Conservation (phyloP, 1,140 invertebrate species). For the Steinernema khuongi region DNA sequence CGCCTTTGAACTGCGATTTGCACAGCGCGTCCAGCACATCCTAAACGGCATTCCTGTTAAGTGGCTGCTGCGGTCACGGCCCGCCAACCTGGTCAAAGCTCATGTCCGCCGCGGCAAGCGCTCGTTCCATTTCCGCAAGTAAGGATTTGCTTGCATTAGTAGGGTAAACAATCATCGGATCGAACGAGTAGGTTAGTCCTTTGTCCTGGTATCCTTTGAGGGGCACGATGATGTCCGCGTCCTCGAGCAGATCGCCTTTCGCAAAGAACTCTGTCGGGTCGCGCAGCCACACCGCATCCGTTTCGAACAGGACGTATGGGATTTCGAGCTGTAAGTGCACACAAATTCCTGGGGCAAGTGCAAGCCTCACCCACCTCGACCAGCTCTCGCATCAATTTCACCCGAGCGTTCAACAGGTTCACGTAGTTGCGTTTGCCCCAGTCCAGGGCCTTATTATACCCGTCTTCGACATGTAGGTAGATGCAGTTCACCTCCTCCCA, state of each 20-base stretch:
- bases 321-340: constrained; percentile 29
- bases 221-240: constrained; percentile 45
- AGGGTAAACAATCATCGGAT: constrained; percentile 47
- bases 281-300: constrained; percentile 49
- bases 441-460: constrained; percentile 36
- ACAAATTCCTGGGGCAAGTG: background rate
- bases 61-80: background rate
- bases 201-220: constrained; percentile 42
- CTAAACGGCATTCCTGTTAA: constrained; percentile 22
- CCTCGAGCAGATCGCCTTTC: constrained; percentile 38
- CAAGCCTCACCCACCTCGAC: constrained; percentile 37
- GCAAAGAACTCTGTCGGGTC: constrained; percentile 34
- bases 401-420: constrained; percentile 41
- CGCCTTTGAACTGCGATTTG: constrained; percentile 38
- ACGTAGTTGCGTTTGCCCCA: constrained; percentile 48
- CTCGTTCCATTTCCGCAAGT: constrained; percentile 36
- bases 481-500: constrained; percentile 45
- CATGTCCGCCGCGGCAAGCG: constrained; percentile 22
- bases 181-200: constrained; percentile 43
- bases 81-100: constrained; percentile 44
- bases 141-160: constrained; percentile 41
- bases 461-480: constrained; percentile 27
- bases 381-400: constrained; percentile 33
- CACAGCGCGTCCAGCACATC: constrained; percentile 47
- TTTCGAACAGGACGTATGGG: constrained; percentile 45